Conservation (phyloP, 2,888 invertebrate species). For the Drosophila quinaria region DNA sequence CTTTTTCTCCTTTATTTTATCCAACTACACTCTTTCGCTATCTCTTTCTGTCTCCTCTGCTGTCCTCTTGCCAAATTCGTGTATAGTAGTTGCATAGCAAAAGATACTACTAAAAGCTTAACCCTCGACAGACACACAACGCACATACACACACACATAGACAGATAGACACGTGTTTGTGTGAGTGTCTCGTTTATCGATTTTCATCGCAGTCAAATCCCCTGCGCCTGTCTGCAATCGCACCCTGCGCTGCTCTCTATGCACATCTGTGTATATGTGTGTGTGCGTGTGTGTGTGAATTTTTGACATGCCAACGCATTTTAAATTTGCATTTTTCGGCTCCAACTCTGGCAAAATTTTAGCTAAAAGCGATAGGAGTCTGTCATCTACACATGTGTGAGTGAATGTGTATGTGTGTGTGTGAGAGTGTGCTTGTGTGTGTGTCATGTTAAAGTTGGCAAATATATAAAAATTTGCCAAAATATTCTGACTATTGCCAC, state of each 20-base stretch:
- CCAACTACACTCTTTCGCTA: constrained; percentile 1
- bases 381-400: constrained; percentile 3
- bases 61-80: constrained; percentile 68
- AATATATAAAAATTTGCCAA: constrained; percentile 1
- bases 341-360: constrained; percentile 64
- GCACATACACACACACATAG: constrained; percentile 27
- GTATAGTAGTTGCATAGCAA: constrained; percentile 72
- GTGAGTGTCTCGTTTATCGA: constrained; percentile 65
- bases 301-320: constrained; percentile 80
- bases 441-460: constrained; percentile 51
- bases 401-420: not conserved
- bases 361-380: constrained; percentile 66
- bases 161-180: constrained; percentile 20
- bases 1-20: constrained; percentile 17
- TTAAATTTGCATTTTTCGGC: constrained; percentile 81
- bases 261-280: constrained; percentile 23
- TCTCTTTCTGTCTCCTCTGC: constrained; percentile 7
- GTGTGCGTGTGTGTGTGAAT: constrained; percentile 36
- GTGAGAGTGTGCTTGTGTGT: not conserved
- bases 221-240: constrained; percentile 47
- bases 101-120: constrained; percentile 79
- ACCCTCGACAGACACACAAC: constrained; percentile 49
- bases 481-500: constrained; percentile 10
- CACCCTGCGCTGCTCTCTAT: constrained; percentile 48
- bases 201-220: constrained; percentile 57